These are phyloP conservation scores for Bombus breviceps DNA, from an alignment of 1,140 invertebrate genomes.

Conservation along the genomic window DNA sequence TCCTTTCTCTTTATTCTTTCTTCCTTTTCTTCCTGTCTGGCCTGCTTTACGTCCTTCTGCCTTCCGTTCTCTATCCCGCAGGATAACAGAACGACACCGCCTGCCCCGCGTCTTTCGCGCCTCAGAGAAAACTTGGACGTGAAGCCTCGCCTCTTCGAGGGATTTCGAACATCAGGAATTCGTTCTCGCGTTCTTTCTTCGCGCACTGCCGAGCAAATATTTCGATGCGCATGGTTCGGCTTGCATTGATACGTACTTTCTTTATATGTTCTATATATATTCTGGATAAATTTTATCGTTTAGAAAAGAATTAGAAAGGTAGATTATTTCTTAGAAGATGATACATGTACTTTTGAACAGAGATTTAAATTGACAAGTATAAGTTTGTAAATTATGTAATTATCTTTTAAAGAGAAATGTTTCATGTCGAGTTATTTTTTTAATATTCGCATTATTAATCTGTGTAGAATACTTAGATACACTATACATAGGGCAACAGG, in stretches of 20 bases:
- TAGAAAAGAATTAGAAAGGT: not conserved
- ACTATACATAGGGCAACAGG: not conserved
- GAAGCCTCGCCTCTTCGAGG: not conserved
- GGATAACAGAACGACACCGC: constrained; percentile 56
- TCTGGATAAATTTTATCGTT: not conserved
- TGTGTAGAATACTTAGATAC: not conserved
- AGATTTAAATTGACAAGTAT: no score
- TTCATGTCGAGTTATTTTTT: not conserved
- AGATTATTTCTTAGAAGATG: not conserved
- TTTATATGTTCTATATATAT: not conserved
- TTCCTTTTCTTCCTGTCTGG: constrained; percentile 61
- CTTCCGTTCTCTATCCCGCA: constrained; percentile 59
- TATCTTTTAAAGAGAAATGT: not conserved
- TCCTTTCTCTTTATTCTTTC: constrained; percentile 59
- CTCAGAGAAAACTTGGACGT: constrained; percentile 17
- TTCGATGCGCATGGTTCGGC: not conserved
- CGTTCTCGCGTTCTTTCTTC: not conserved
- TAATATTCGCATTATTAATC: not conserved
- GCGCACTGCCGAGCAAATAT: not conserved
- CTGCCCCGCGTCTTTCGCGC: constrained; percentile 35
- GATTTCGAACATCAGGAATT: constrained; percentile 37
- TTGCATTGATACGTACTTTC: no score
- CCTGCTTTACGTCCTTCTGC: constrained; percentile 57
- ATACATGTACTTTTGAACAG: no score
- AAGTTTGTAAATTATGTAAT: not conserved